Conservation (phyloP, 2,888 invertebrate species). For the Microctonus hyperodae region DNA sequence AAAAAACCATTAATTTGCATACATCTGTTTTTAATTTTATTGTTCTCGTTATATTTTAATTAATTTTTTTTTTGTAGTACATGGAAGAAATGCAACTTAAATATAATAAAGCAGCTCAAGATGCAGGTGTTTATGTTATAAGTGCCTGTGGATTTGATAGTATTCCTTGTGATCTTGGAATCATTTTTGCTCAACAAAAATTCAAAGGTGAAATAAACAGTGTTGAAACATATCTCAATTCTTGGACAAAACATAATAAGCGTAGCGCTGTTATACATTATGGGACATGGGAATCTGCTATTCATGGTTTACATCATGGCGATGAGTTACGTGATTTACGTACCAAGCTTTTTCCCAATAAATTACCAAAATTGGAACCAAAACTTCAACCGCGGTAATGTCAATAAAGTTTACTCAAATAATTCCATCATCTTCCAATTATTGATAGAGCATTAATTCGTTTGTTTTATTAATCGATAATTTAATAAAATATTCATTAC, state of each 20-base stretch:
- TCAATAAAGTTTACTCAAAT: not conserved
- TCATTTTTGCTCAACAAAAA: slow-evolving; percentile 77
- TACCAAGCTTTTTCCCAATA: slow-evolving; percentile 71
- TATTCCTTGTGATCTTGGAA: slow-evolving; percentile 88
- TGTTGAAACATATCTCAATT: slow-evolving; percentile 74
- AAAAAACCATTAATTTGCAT: too few relatives aligned
- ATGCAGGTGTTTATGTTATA: slow-evolving; percentile 84
- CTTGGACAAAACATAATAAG: slow-evolving; percentile 45
- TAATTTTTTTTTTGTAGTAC: slow-evolving; percentile 66
- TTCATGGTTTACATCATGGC: slow-evolving; percentile 76
- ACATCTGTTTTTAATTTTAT: too few relatives aligned
- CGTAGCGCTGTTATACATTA: slow-evolving; percentile 71
- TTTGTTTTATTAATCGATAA: too few relatives aligned
- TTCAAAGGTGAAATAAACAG: slow-evolving; percentile 82
- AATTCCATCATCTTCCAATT: slow-evolving; percentile 21
- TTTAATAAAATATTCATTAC: slow-evolving; percentile 34
- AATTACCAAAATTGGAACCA: slow-evolving; percentile 72
- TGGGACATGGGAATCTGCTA: slow-evolving; percentile 90
- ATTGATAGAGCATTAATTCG: slow-evolving; percentile 18
- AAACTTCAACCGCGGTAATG: slow-evolving; percentile 67
- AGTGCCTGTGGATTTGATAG: slow-evolving; percentile 95
- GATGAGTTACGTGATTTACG: slow-evolving; percentile 73
- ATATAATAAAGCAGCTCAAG: slow-evolving; percentile 77
- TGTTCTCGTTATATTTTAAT: not conserved
- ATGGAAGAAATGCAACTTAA: slow-evolving; percentile 85